Evolutionary conservation across 2,797 vertebrate genomes (phyloP).

Genomic region (Sebastes minor): DNA sequence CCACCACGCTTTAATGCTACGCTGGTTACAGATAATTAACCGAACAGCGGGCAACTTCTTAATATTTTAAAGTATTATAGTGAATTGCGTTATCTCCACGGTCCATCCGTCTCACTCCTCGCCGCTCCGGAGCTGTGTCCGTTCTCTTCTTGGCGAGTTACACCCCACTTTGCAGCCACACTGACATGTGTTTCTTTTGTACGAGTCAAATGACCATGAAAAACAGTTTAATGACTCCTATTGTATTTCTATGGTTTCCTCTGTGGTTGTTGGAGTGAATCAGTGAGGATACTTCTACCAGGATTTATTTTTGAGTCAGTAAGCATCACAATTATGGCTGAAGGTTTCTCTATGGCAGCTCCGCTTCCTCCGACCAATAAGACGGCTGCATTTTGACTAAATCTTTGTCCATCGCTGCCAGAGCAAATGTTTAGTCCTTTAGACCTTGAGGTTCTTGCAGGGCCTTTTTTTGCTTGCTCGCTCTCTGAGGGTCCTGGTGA

Average conservation of each 20-base stretch:
- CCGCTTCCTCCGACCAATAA: not conserved
- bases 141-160: no score
- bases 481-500: slow-evolving; percentile 18
- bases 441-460: slow-evolving; percentile 37
- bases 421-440: slow-evolving; percentile 26
- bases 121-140: rapidly evolving
- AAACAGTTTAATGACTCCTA: no score
- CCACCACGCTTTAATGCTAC: no score
- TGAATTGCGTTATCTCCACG: no score
- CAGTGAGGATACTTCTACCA: not conserved
- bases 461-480: slow-evolving; percentile 3
- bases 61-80: no score
- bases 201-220: no score
- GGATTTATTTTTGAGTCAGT: not conserved
- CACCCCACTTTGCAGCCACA: no score
- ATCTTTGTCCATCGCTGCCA: not conserved
- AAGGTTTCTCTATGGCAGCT: not conserved
- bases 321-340: not conserved
- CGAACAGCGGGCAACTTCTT: no score
- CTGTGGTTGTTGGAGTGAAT: not conserved
- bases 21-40: no score
- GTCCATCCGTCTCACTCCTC: no score
- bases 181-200: no score
- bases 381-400: not conserved
- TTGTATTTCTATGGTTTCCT: not conserved